A percentile compares a stretch with the other conserved stretches of the same genome.
Evolutionary conservation across 2,888 invertebrate genomes (phyloP).

Genomic region (Plusia festucae): DNA sequence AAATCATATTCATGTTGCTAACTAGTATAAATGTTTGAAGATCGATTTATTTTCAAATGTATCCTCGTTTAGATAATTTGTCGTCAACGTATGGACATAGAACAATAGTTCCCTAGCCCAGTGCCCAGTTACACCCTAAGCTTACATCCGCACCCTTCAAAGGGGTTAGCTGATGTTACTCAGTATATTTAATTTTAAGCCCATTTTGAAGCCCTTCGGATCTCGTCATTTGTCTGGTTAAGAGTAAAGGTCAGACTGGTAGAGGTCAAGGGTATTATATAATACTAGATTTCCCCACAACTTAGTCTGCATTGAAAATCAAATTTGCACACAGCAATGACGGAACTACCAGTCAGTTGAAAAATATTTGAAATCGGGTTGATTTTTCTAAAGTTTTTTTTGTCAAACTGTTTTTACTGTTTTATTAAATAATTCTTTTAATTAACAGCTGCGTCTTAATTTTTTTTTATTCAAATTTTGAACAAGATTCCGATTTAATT

Average conservation of each 20-base stretch:
- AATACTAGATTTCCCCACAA: not conserved
- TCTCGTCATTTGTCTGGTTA: constrained; percentile 9
- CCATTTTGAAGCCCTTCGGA: constrained; percentile 8
- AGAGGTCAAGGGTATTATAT: constrained; percentile 6
- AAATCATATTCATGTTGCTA: too few relatives aligned
- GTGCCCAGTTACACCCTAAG: constrained; percentile 6
- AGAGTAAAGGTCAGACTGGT: constrained; percentile 4
- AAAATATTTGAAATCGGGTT: too few relatives aligned
- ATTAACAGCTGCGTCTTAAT: not conserved
- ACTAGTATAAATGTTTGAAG: too few relatives aligned
- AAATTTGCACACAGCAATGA: not conserved
- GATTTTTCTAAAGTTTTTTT: too few relatives aligned
- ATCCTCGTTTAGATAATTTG: not conserved
- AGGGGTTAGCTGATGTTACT: constrained; percentile 3
- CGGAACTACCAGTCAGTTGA: not conserved
- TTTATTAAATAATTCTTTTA: too few relatives aligned
- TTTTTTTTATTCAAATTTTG: not conserved
- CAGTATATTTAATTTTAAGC: constrained; percentile 10
- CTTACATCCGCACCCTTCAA: constrained; percentile 5
- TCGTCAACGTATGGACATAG: not conserved
- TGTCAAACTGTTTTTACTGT: too few relatives aligned
- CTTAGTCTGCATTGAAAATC: not conserved
- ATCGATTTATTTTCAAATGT: not conserved
- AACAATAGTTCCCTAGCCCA: constrained; percentile 1
- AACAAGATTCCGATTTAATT: constrained; percentile 25